Evolutionary conservation across 2,888 invertebrate genomes (phyloP), one percentile per base, ranked within the genome.

Genomic region (Parnassius glacialis): DNA sequence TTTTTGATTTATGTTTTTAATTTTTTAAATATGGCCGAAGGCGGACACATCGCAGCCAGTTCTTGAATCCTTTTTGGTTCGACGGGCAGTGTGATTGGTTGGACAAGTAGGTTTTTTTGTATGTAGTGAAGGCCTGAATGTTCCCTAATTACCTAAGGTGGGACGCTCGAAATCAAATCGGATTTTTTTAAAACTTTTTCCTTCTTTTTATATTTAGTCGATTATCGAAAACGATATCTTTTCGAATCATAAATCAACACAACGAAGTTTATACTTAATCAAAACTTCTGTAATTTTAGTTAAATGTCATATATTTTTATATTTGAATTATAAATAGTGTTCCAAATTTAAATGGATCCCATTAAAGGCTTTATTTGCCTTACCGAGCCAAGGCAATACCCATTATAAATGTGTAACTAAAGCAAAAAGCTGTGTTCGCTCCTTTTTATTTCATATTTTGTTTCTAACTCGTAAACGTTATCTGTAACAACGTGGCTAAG

Each of bases 401-500:
- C 53, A 34, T 13, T 53, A 48, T 57, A 62, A 62, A 62, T 20
- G 44, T 42, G 57, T 48, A 12, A 34, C 34, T 45, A 43, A 58
- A 44, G 16, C 55, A 62, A 62, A 62, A 59, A 59, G 60, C 56
- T 52, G 58, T 55, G 59, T 59, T 58, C 57, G 47, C 42, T 48
- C 42, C 43, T 63, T 64, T 64, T 68, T 68, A 65, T 70, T 76
- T 76, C 71, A 85, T 81, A 85, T 84, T 85, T 81, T 76, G 82
- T 81, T 81, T 74, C 75, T 77, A 77, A 79, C 78, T 80, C 81
- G 79, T 87, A 87, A 87, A 83, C 74, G 81, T 88, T 90, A 90
- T 90, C 88, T 87, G 83, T 83, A 83, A 83, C 83, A 83, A 81
- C 85, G 88, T 84, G 90, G 80, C 85, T 89, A 90, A 90, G 87